Percentiles rank a stretch among this genome's conserved stretches.
These are phyloP conservation scores for Lycocorax pyrrhopterus DNA, from an alignment of 2,113 vertebrate species.

Conservation along the genomic window DNA sequence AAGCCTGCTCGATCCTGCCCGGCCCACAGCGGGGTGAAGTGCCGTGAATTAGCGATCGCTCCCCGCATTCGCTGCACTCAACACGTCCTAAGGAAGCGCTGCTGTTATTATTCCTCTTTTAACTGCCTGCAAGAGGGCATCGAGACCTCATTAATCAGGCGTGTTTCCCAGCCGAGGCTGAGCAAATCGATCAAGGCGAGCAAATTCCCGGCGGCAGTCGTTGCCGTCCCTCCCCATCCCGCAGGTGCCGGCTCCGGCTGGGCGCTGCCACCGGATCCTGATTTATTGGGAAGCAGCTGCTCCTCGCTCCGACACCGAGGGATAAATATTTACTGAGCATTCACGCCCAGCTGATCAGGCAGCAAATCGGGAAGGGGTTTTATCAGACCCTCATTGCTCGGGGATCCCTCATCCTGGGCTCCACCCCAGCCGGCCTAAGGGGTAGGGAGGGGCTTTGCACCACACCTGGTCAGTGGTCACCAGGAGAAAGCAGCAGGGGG, in stretches of 20 bases:
- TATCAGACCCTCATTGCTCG: rapidly evolving
- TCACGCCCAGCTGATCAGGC: rapidly evolving
- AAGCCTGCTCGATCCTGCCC: background rate
- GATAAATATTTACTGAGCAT: rapidly evolving
- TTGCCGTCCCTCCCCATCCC: rapidly evolving
- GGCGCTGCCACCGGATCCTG: rapidly evolving
- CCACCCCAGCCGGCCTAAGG: rapidly evolving
- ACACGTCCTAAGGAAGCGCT: background rate
- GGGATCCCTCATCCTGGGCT: background rate
- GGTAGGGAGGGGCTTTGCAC: background rate
- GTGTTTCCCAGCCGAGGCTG: rapidly evolving
- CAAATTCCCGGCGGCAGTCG: background rate
- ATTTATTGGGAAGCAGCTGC: background rate
- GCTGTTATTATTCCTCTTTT: background rate
- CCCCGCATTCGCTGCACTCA: background rate
- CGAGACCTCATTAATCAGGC: background rate
- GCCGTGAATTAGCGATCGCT: background rate
- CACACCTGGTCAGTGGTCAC: rapidly evolving
- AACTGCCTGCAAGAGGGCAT: background rate
- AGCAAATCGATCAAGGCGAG: background rate
- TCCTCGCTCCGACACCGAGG: background rate
- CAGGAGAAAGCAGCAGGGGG: background rate
- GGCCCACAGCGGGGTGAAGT: background rate
- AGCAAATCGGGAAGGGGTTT: background rate
- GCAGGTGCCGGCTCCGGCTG: background rate